Evolutionary conservation across 2,797 vertebrate genomes (phyloP).

Genomic region (Acanthornis magna): DNA sequence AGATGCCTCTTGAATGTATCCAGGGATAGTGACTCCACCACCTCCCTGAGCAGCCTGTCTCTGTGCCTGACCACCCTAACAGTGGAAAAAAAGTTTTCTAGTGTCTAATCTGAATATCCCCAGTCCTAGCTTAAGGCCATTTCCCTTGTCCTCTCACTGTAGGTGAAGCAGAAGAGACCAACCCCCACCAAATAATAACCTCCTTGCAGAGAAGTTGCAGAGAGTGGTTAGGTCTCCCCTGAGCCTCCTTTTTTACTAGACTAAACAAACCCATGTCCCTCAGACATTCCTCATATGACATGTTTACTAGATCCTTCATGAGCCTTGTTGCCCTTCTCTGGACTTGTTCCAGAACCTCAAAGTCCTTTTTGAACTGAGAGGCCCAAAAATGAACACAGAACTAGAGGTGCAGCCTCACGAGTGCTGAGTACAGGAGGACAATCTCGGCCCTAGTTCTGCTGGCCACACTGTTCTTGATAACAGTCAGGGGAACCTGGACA

Average conservation of each 20-base stretch:
- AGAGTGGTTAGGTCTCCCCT: not conserved
- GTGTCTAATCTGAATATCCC: not conserved
- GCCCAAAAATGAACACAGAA: not conserved
- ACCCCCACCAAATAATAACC: too few relatives aligned
- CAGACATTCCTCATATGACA: not conserved
- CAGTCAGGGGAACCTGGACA: not conserved
- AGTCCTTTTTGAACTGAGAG: not conserved
- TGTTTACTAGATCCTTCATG: not conserved
- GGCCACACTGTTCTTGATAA: not conserved
- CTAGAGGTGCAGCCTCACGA: not conserved
- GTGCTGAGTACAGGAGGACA: rapidly evolving
- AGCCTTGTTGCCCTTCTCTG: not conserved
- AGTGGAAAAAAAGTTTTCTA: not conserved
- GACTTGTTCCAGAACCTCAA: not conserved
- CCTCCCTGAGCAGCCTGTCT: not conserved
- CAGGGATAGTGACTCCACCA: not conserved
- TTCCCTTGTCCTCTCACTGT: not conserved
- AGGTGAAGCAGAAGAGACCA: not conserved
- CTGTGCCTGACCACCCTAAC: not conserved
- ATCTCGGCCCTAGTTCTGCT: not conserved
- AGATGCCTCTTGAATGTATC: not conserved
- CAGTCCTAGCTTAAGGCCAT: not conserved
- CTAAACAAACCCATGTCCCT: not conserved
- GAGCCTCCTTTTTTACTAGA: not conserved
- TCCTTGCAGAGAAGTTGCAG: not conserved